Evolutionary conservation across 2,113 vertebrate genomes (phyloP), one percentile per base, ranked within the genome.

Genomic region (Prunella himalayana): DNA sequence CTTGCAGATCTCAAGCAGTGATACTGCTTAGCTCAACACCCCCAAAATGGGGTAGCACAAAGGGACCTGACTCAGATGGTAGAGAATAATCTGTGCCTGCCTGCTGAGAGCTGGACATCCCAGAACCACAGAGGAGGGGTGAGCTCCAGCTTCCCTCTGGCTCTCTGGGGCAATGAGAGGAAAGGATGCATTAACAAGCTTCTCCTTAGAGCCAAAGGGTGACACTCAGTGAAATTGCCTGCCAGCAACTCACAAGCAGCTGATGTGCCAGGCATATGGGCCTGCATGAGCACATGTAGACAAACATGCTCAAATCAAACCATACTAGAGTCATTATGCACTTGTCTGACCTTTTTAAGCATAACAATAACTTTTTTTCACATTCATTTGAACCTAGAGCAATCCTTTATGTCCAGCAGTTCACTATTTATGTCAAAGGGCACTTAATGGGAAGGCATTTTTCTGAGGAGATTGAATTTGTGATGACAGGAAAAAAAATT

Each of bases 11-110:
- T 54, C 44, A 56, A 61, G 54, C 15, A 39, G 24, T 51, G 68
- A 35, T 64, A 39, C 1, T 51, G 28, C 21, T 39, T 60, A 72
- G 50, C 27, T 69, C 16, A 80, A 30, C 14, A 47, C 10, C 11
- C 65, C 44, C 49, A 42, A 68, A 86, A 50, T 7, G 3, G 20
- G 15, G 22, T 13, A 31, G 14, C 19, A 56, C 0, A 0, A 68
- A 80, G 11, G 27, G 14, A 51, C 47, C n/a, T 60, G 15, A 39
- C 33, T 59, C 28, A 60, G 61, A 41, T 35, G 37, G 18, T 13
- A 31, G 44, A 57, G 24, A 68, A 44, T 16, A 42, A 7, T 0
- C 0, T 4, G 7, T 57, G 24, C 8, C 23, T 56, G 24, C 37
- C 71, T 28, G 16, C 41, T 1, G 3, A 76, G 37, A 76, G 7